These are phyloP conservation scores for Leucoraja ocellata DNA, from an alignment of 2,797 vertebrate species.

Conservation along the genomic window DNA sequence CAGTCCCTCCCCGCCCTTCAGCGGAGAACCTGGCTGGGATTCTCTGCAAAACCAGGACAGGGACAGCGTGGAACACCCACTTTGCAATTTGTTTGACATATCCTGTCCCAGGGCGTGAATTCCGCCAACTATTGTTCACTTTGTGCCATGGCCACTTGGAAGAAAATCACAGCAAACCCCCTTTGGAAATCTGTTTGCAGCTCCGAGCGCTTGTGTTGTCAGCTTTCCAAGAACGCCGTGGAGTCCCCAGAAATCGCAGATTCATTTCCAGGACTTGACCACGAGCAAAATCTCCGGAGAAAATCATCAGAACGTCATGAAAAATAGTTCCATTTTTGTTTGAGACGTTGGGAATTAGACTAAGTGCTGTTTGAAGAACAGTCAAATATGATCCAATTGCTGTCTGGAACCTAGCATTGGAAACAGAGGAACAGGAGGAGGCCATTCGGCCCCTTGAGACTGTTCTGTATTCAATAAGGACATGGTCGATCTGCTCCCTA, in stretches of 20 bases:
- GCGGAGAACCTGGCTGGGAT: not conserved
- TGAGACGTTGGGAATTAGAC: not conserved
- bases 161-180: not conserved
- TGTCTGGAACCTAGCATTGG: not conserved
- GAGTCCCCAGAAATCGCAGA: not conserved
- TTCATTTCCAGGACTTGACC: not conserved
- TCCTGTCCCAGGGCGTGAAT: not conserved
- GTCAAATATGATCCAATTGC: not conserved
- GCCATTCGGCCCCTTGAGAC: no score
- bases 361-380: not conserved
- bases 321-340: not conserved
- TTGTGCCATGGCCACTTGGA: not conserved
- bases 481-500: no score
- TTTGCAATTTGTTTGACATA: not conserved
- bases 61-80: not conserved
- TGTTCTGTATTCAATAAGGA: no score
- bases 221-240: not conserved
- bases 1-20: not conserved
- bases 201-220: not conserved
- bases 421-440: no score
- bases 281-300: not conserved
- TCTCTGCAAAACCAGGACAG: not conserved
- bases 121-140: not conserved
- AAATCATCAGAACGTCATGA: not conserved
- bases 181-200: not conserved